phyloP scores from a whole-genome alignment of 2,797 vertebrate species.

The Champsocephalus gunnari region DNA sequence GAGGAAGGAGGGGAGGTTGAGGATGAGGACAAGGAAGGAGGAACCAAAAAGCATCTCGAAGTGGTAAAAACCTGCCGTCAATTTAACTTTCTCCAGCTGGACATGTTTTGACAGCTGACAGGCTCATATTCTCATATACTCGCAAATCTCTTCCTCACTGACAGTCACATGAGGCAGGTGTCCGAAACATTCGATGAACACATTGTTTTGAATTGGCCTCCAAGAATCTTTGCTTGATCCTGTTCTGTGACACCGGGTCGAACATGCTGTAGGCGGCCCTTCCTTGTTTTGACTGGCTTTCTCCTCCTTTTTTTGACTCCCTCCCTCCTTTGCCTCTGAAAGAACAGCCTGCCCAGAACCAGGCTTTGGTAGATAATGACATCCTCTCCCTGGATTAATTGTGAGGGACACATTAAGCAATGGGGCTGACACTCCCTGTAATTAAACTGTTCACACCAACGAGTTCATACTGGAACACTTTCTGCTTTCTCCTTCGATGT shows the following conservation, averaged over 20 bases:
- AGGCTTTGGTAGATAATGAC: slow-evolving; percentile 81
- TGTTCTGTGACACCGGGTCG: slow-evolving; percentile 48
- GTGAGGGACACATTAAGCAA: slow-evolving; percentile 82
- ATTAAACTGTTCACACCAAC: slow-evolving; percentile 81
- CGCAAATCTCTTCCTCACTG: slow-evolving; percentile 36
- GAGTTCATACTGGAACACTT: slow-evolving; percentile 76
- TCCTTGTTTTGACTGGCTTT: slow-evolving; percentile 59
- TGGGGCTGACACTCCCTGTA: slow-evolving; percentile 82
- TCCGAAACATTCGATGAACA: slow-evolving; percentile 43
- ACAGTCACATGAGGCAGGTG: slow-evolving; percentile 43
- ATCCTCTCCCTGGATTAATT: slow-evolving; percentile 84
- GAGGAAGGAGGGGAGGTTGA: slow-evolving; percentile 28
- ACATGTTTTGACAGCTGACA: slow-evolving; percentile 84
- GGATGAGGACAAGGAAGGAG: slow-evolving; percentile 11
- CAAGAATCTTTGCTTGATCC: slow-evolving; percentile 31
- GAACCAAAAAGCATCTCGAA: slow-evolving; percentile 17
- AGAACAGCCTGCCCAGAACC: slow-evolving; percentile 71
- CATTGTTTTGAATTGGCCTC: slow-evolving; percentile 46
- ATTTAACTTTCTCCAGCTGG: slow-evolving; percentile 77
- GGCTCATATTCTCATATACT: slow-evolving; percentile 39
- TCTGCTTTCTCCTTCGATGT: slow-evolving; percentile 43
- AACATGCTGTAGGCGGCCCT: slow-evolving; percentile 26
- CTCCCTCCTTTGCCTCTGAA: slow-evolving; percentile 53
- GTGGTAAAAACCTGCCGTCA: slow-evolving; percentile 73
- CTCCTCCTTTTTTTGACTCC: slow-evolving; percentile 19